Conservation (phyloP, 2,113 vertebrate genomes). For the Actenoides hombroni region DNA sequence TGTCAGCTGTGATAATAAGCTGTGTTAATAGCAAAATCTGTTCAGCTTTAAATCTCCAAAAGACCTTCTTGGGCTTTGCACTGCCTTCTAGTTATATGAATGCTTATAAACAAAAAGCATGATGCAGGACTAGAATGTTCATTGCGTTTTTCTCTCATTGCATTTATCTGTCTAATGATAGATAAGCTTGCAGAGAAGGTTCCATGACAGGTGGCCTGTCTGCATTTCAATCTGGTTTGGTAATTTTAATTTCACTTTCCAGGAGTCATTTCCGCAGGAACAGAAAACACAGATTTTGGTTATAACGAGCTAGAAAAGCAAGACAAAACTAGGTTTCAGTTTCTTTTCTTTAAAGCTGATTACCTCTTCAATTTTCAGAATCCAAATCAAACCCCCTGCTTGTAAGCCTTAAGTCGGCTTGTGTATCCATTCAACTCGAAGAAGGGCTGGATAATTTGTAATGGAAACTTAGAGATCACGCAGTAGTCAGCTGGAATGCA, state of each 20-base stretch:
- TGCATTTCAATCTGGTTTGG: neutral
- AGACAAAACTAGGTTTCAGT: neutral
- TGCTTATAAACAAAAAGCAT: neutral
- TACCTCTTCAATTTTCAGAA: slow-evolving; percentile 31
- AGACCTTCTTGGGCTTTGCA: neutral
- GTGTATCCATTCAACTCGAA: neutral
- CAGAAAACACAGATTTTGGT: neutral
- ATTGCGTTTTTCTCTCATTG: neutral
- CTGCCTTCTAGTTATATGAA: neutral
- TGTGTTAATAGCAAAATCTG: neutral
- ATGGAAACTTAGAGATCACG: neutral
- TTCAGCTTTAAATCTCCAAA: neutral
- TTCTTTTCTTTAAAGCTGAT: slow-evolving; percentile 36
- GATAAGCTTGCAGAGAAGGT: neutral
- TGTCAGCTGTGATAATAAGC: neutral
- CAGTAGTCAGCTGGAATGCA: slow-evolving; percentile 20
- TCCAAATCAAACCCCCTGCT: neutral
- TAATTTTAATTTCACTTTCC: neutral
- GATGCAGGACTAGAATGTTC: neutral
- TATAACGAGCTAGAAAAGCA: neutral
- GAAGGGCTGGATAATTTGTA: slow-evolving; percentile 37
- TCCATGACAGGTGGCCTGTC: neutral
- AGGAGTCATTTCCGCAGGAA: neutral
- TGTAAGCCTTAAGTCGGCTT: slow-evolving; percentile 2
- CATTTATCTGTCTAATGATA: neutral